These are phyloP conservation scores for Prionailurus viverrinus DNA, from an alignment of 2,113 vertebrate genomes.

Conservation along the genomic window DNA sequence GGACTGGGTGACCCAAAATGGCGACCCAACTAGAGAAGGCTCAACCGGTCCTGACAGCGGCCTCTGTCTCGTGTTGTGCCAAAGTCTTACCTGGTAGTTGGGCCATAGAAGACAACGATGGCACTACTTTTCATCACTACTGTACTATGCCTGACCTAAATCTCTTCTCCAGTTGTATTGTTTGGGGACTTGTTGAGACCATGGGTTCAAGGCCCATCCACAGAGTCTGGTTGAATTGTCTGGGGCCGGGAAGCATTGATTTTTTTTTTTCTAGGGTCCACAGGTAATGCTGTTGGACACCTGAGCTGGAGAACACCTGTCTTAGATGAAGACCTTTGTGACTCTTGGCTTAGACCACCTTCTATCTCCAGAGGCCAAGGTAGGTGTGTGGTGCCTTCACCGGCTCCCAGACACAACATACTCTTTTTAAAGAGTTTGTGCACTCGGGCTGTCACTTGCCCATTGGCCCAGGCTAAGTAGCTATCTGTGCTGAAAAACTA, in stretches of 20 bases:
- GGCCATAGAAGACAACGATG: not conserved
- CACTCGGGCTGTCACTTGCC: not conserved
- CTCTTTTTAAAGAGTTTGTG: not conserved
- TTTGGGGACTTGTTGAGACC: not conserved
- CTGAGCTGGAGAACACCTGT: not conserved
- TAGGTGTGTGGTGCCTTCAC: not conserved
- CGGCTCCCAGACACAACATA: not conserved
- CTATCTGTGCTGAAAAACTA: not conserved
- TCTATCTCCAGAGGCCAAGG: not conserved
- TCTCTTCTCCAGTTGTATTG: not conserved
- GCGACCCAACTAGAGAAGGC: not conserved
- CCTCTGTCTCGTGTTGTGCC: fast-evolving
- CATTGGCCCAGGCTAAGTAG: not conserved
- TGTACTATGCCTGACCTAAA: not conserved
- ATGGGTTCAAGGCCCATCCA: not conserved
- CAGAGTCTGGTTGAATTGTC: too few species aligned
- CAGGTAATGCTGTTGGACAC: not conserved
- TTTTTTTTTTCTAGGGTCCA: not conserved
- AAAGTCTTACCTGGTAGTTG: not conserved
- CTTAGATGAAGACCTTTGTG: not conserved
- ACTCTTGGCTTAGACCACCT: not conserved
- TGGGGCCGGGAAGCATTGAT: too few species aligned
- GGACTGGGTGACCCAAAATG: not conserved
- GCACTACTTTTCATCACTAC: not conserved
- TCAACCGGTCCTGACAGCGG: not conserved